Conservation (phyloP, 2,888 invertebrate species). For the Cremastinae sp. region DNA sequence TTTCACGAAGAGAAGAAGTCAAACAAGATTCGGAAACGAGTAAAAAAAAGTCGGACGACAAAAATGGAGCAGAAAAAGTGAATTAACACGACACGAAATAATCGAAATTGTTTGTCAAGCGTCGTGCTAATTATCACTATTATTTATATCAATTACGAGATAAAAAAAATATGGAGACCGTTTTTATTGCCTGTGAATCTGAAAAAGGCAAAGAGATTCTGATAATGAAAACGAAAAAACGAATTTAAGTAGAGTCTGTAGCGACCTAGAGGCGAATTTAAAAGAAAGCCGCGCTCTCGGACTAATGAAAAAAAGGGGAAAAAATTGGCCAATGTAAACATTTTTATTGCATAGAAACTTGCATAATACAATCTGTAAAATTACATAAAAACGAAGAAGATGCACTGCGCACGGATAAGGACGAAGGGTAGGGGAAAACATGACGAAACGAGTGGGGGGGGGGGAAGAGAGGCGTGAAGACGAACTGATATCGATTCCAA, state of each 20-base stretch:
- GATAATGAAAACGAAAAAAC: slow-evolving; percentile 29
- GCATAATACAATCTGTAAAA: slow-evolving; percentile 55
- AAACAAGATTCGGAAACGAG: slow-evolving; percentile 13
- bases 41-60: slow-evolving; percentile 4
- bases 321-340: slow-evolving; percentile 21
- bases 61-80: slow-evolving; percentile 5
- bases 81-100: slow-evolving; percentile 19
- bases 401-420: slow-evolving; percentile 56
- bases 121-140: slow-evolving; percentile 39
- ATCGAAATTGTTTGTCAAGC: slow-evolving; percentile 35
- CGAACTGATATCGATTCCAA: slow-evolving; percentile 56
- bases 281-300: slow-evolving; percentile 4
- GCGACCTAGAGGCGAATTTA: slow-evolving; percentile 42
- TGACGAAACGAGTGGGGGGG: slow-evolving; percentile 8
- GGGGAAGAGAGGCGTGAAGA: slow-evolving; percentile 28
- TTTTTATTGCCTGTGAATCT: slow-evolving; percentile 54
- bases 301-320: background rate
- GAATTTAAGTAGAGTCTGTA: slow-evolving; percentile 55
- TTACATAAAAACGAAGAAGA: slow-evolving; percentile 47
- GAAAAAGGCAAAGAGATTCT: slow-evolving; percentile 4
- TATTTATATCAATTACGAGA: slow-evolving; percentile 37
- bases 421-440: slow-evolving; percentile 12
- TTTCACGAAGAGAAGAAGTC: slow-evolving; percentile 8
- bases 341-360: slow-evolving; percentile 49
- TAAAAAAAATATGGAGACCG: slow-evolving; percentile 45